Percentiles rank a stretch among this genome's conserved stretches.
These are phyloP conservation scores for Emmelina monodactyla DNA, from an alignment of 2,888 invertebrate species.

Conservation along the genomic window DNA sequence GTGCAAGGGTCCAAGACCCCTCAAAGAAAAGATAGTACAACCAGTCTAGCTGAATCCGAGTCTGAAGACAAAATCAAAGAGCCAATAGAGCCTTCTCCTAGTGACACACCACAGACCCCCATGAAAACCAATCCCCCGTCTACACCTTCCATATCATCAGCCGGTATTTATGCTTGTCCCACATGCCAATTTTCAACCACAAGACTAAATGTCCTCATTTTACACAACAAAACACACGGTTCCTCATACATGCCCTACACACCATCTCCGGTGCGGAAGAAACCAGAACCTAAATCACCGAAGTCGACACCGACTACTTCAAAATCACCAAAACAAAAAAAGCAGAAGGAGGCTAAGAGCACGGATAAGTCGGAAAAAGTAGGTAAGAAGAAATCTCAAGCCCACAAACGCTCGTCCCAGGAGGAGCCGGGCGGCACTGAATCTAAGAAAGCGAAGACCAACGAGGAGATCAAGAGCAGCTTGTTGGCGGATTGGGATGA, in stretches of 20 bases:
- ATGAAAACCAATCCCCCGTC: slow-evolving; percentile 6
- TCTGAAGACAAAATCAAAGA: not conserved
- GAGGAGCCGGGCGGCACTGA: slow-evolving; percentile 29
- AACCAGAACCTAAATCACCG: slow-evolving; percentile 22
- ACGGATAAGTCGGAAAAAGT: slow-evolving; percentile 37
- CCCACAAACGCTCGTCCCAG: slow-evolving; percentile 45
- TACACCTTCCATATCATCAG: slow-evolving; percentile 26
- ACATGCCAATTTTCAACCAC: slow-evolving; percentile 71
- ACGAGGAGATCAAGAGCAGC: slow-evolving; percentile 72
- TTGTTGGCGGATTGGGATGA: slow-evolving; percentile 83
- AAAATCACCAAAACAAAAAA: slow-evolving; percentile 25
- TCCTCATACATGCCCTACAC: slow-evolving; percentile 54
- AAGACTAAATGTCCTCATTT: slow-evolving; percentile 75
- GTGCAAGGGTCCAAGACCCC: slow-evolving; percentile 53
- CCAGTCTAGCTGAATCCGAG: not conserved
- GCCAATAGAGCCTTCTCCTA: too few species aligned
- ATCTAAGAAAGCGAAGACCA: slow-evolving; percentile 61
- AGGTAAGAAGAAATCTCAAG: slow-evolving; percentile 36
- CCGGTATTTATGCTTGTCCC: slow-evolving; percentile 66
- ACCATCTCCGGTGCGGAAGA: slow-evolving; percentile 47
- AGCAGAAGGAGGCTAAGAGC: slow-evolving; percentile 18
- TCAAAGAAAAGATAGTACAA: not conserved
- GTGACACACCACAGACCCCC: slow-evolving; percentile 18
- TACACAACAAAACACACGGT: slow-evolving; percentile 76
- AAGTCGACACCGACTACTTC: slow-evolving; percentile 25